Conservation (phyloP, 2,888 invertebrate genomes). For the Nomada fucata region DNA sequence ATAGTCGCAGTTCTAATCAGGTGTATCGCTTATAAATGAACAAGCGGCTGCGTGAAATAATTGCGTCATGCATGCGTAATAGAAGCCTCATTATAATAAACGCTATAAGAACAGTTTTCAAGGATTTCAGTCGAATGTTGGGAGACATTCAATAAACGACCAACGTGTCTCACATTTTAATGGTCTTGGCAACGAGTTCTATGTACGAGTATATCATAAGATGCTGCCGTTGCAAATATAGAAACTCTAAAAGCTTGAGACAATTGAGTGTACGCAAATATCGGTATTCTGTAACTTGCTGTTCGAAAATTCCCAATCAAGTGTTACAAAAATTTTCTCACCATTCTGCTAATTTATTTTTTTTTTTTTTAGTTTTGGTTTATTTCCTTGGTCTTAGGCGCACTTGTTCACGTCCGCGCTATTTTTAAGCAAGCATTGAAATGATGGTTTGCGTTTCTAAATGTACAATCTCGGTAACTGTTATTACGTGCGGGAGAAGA, state of each 20-base stretch:
- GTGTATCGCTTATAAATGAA: conserved; percentile 30
- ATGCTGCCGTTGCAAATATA: conserved; percentile 22
- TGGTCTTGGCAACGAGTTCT: conserved; percentile 23
- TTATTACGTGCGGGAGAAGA: neutral
- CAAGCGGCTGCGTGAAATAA: conserved; percentile 47
- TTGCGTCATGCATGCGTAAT: conserved; percentile 38
- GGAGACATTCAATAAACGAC: conserved; percentile 26
- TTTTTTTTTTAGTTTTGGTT: conserved; percentile 1
- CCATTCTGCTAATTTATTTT: neutral
- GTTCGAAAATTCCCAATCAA: conserved; percentile 23
- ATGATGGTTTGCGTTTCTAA: conserved; percentile 23
- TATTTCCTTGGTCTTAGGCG: conserved; percentile 59
- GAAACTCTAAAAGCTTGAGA: conserved; percentile 46
- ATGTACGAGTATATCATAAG: conserved; percentile 4
- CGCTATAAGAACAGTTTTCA: conserved; percentile 24
- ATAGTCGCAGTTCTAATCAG: conserved; percentile 30
- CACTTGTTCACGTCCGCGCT: conserved; percentile 58
- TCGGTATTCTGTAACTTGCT: neutral
- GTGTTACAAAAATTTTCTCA: conserved; percentile 41
- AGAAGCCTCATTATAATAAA: conserved; percentile 42
- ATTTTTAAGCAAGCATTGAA: conserved; percentile 36
- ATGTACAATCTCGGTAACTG: neutral
- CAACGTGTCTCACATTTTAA: conserved; percentile 32
- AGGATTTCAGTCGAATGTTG: conserved; percentile 51
- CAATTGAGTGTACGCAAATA: conserved; percentile 30